Percentiles rank a stretch among this genome's conserved stretches.
Evolutionary conservation across 2,797 vertebrate species (phyloP).

Genomic region (Pelochelys cantorii): DNA sequence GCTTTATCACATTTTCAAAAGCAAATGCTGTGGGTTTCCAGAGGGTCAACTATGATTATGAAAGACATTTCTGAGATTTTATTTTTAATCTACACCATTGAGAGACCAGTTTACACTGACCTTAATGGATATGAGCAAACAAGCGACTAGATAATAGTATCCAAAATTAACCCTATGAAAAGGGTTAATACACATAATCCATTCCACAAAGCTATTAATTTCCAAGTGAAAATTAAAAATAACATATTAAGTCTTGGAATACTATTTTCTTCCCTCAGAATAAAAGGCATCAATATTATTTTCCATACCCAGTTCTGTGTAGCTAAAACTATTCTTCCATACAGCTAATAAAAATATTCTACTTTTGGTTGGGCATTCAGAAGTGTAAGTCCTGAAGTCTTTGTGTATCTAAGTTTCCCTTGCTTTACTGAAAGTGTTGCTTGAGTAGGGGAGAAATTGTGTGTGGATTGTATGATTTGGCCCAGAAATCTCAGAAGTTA

Average conservation of each 20-base stretch:
- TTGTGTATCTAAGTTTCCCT: background rate
- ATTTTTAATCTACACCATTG: background rate
- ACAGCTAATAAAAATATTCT: background rate
- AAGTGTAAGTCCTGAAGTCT: background rate
- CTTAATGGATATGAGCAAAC: accelerated
- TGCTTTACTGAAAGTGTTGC: background rate
- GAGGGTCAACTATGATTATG: background rate
- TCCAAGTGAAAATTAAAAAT: background rate
- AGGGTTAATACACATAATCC: background rate
- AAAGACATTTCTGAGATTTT: background rate
- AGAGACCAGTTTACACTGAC: background rate
- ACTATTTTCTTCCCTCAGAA: background rate
- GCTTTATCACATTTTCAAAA: background rate
- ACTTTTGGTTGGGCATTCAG: background rate
- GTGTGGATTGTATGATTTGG: background rate
- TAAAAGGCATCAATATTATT: background rate
- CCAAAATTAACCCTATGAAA: background rate
- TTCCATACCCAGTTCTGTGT: background rate
- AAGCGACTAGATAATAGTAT: accelerated
- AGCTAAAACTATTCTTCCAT: background rate
- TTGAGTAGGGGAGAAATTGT: background rate
- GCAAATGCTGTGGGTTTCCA: background rate
- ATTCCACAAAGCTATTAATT: background rate
- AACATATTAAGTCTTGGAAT: accelerated
- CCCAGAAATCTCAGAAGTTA: background rate